Evolutionary conservation across 2,888 invertebrate genomes (phyloP).

Genomic region (Erebia epiphron): DNA sequence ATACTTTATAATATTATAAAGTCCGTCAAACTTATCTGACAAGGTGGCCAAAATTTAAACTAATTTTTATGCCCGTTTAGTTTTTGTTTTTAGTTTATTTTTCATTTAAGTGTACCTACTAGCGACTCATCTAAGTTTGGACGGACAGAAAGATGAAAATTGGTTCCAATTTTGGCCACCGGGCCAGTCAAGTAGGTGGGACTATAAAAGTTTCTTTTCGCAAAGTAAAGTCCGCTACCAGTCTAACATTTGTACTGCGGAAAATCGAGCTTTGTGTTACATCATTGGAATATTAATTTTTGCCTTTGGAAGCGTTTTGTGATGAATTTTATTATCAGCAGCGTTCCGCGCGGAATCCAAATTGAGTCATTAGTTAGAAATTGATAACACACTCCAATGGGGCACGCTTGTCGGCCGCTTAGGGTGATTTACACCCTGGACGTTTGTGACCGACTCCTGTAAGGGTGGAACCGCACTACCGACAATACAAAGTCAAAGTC

Average conservation of each 20-base stretch:
- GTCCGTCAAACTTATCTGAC: no score
- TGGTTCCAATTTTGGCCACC: no score
- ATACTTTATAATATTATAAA: no score
- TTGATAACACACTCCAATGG: constrained; percentile 72
- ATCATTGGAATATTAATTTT: constrained; percentile 81
- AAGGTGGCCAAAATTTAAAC: no score
- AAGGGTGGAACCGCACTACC: no score
- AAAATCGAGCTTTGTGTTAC: constrained; percentile 68
- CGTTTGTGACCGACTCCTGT: constrained; percentile 19
- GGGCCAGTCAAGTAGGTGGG: no score
- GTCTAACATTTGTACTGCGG: constrained; percentile 41
- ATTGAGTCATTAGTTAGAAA: constrained; percentile 76
- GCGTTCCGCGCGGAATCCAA: constrained; percentile 72
- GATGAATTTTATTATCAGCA: constrained; percentile 80
- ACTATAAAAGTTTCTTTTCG: neutral
- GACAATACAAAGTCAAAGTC: no score
- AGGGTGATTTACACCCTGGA: constrained; percentile 31
- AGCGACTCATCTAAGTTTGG: no score
- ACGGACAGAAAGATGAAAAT: no score
- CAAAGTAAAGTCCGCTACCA: constrained; percentile 10
- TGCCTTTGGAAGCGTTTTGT: constrained; percentile 72
- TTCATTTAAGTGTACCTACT: no score
- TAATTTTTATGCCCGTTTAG: no score
- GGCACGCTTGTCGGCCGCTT: constrained; percentile 26
- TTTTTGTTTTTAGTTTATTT: no score